These are phyloP conservation scores for Pachycephus smyrnensis DNA, from an alignment of 2,888 invertebrate genomes.

Conservation along the genomic window DNA sequence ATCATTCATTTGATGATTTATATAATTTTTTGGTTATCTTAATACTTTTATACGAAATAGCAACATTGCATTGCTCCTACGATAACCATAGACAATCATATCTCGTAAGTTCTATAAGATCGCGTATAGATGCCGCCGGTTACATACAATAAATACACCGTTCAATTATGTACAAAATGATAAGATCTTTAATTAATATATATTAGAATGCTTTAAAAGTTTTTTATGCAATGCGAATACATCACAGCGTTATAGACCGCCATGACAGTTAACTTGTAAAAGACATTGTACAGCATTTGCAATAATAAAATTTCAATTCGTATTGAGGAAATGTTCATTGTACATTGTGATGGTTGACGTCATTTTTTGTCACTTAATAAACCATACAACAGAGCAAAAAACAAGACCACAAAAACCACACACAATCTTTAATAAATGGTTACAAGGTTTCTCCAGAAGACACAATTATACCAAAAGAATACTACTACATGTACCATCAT, in stretches of 20 bases:
- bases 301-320: neutral
- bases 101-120: neutral
- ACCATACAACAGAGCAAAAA: neutral
- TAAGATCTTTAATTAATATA: neutral
- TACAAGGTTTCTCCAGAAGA: neutral
- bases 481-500: neutral
- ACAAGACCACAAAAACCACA: neutral
- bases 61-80: neutral
- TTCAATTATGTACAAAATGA: neutral
- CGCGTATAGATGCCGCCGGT: neutral
- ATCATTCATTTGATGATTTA: neutral
- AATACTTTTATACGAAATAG: neutral
- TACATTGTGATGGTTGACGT: too few species aligned
- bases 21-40: neutral
- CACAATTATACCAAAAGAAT: neutral
- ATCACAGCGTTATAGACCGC: neutral
- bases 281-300: neutral
- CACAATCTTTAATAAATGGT: neutral
- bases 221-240: neutral
- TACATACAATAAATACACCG: neutral
- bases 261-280: neutral
- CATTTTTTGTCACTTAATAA: neutral
- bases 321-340: neutral
- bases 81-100: neutral
- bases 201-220: neutral